Evolutionary conservation across 2,797 vertebrate genomes (phyloP).

Genomic region (Triplophysa yarkandensis): DNA sequence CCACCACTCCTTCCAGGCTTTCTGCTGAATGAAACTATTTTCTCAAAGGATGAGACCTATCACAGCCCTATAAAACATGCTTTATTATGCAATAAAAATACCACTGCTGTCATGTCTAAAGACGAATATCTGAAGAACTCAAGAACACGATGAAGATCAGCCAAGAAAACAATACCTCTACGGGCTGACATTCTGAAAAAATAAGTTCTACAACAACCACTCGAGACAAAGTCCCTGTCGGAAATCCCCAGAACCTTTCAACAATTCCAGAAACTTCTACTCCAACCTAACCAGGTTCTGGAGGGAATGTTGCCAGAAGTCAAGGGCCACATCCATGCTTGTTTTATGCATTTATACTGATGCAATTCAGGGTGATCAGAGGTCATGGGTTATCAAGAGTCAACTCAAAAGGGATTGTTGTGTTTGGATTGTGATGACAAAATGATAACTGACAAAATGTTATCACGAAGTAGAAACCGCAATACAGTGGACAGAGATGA

Average conservation of each 20-base stretch:
- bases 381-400: constrained; percentile 3
- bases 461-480: neutral
- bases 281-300: neutral
- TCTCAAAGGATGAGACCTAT: neutral
- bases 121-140: neutral
- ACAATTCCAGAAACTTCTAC: neutral
- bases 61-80: neutral
- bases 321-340: neutral
- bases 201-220: neutral
- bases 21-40: neutral
- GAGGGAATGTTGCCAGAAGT: constrained; percentile 6
- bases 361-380: neutral
- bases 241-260: constrained; percentile 1
- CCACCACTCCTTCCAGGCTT: neutral
- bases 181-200: neutral
- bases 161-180: neutral
- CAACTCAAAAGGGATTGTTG: neutral
- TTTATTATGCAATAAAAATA: neutral
- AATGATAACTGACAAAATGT: neutral
- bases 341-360: neutral
- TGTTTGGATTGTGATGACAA: neutral
- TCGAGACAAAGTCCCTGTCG: neutral
- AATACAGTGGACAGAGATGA: constrained; percentile 2
- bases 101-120: neutral
- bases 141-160: neutral